Conservation (phyloP, 2,113 vertebrate genomes). For the Semicossyphus pulcher region DNA sequence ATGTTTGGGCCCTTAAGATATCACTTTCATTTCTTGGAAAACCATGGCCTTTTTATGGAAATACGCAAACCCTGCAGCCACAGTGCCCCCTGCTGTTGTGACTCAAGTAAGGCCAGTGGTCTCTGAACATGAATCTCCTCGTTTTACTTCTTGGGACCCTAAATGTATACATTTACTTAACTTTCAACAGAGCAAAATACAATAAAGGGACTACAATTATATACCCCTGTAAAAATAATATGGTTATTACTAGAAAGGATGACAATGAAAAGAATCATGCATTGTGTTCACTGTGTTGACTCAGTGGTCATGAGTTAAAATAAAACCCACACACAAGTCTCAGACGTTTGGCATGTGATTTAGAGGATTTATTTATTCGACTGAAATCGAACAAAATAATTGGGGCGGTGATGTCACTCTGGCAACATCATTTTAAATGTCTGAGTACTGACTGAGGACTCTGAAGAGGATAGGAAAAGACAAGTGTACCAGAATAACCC, state of each 20-base stretch:
- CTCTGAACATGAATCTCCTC: not conserved
- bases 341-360: conserved; percentile 33
- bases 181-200: not conserved
- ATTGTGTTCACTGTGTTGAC: not conserved
- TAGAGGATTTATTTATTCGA: conserved; percentile 38
- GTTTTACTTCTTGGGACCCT: not conserved
- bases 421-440: conserved; percentile 1
- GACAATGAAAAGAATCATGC: not conserved
- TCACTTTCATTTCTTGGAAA: not conserved
- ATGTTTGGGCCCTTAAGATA: no score
- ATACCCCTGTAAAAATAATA: not conserved
- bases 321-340: not conserved
- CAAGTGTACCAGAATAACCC: not conserved
- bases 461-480: conserved; percentile 12
- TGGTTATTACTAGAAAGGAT: not conserved
- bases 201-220: not conserved
- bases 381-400: conserved; percentile 12
- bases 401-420: conserved; percentile 17
- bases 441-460: conserved; percentile 1
- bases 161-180: not conserved
- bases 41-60: not conserved
- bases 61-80: not conserved
- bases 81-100: conserved; percentile 36
- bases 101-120: not conserved
- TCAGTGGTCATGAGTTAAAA: not conserved